Base-by-base conservation (phyloP, 1,140 invertebrate genomes). In the Lysiphlebus fabarum region DNA sequence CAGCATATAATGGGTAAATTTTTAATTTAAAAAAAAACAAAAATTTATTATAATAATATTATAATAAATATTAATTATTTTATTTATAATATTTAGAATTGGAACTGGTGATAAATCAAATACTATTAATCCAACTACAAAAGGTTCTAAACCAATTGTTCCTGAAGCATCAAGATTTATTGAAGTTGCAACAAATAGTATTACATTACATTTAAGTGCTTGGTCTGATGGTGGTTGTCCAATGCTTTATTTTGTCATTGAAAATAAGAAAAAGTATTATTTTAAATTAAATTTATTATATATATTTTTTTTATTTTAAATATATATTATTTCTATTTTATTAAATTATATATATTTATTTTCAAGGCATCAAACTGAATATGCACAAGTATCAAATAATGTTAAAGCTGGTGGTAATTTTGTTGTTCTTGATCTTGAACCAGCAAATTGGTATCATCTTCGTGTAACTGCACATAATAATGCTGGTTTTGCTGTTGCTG, bases 191-290 rank as follows among this genome's bases (percentile, higher is more conserved):
- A 91, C 91, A 4, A 95, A 93, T 58, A 94, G 90, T 62, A 92
- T 97, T 10, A 92, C 91, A 7, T 80, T 98, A 49, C 93, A 95
- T 70, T 83, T 98, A 47, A 91, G 88, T 68, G 88, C 93, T 55
- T 98, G 95, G 95, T 88, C 90, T 54, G 93, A 95, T 75, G 93
- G 93, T 59, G 94, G 94, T 37, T 98, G 96, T 77, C 92, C 93
- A 3, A 96, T 98, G 88, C 85, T 92, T 47, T 93, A 94, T 72
- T 98, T 96, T 77, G 93, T 96, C 54, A 91, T 98, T 37, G 93
- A 96, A 78, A 93, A 96, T 76, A 95, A 95, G 78, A 92, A 92
- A 73, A 92, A 90, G 91, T 93, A 82, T n/a, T n/a, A n/a, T n/a
- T n/a, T n/a, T n/a, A n/a, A n/a, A n/a, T n/a, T n/a, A n/a, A n/a